phyloP scores from a whole-genome alignment of 2,113 vertebrate genomes.

The Sinocyclocheilus anophthalmus region DNA sequence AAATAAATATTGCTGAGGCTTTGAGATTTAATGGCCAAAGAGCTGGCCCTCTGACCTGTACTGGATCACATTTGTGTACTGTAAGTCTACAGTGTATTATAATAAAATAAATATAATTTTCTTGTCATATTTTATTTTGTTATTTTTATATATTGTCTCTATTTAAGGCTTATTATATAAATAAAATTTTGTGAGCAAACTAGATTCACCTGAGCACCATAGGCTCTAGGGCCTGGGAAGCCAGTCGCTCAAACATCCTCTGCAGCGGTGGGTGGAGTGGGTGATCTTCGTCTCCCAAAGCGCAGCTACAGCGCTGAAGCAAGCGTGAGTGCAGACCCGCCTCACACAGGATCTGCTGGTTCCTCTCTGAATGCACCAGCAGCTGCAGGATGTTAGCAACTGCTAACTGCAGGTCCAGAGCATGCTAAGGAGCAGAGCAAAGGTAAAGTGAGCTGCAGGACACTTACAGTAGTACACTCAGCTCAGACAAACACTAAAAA shows the following conservation, averaged over 20 bases:
- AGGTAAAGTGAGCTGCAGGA: not conserved
- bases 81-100: not conserved
- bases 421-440: constrained; percentile 79
- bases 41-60: not conserved
- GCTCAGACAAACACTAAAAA: not conserved
- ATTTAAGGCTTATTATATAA: no score
- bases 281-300: constrained; percentile 93
- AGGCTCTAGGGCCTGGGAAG: constrained; percentile 93
- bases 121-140: no score
- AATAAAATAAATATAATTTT: no score
- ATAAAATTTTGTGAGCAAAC: no score
- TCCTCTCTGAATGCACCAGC: constrained; percentile 91
- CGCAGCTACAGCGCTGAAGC: constrained; percentile 89
- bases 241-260: constrained; percentile 95
- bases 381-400: constrained; percentile 94
- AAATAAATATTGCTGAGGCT: not conserved
- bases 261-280: constrained; percentile 91
- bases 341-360: constrained; percentile 96
- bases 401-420: constrained; percentile 91
- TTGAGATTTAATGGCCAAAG: not conserved
- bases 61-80: not conserved
- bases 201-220: constrained; percentile 88
- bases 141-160: no score
- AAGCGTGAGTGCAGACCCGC: constrained; percentile 89
- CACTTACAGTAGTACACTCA: no score